Percentiles rank a stretch among this genome's conserved stretches.
Conservation (phyloP, 2,888 invertebrate species). For the Podotricha telesiphe region DNA sequence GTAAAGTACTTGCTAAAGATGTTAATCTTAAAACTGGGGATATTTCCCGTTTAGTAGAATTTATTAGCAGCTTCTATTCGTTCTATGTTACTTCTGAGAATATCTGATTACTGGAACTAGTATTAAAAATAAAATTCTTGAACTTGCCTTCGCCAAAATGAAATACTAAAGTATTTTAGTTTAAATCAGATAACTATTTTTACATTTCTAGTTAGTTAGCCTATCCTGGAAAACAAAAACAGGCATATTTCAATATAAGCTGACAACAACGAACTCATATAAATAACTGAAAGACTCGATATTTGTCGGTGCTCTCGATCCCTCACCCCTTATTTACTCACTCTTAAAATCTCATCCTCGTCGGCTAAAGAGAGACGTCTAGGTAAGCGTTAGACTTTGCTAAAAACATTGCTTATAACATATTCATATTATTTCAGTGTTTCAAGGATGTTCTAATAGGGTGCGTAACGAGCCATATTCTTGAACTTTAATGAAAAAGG, state of each 20-base stretch:
- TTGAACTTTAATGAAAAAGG: constrained; percentile 22
- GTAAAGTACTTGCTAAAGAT: constrained; percentile 25
- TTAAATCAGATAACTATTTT: too few species aligned
- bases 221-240: too few species aligned
- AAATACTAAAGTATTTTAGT: too few species aligned
- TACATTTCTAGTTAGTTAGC: too few species aligned
- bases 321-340: constrained; percentile 32
- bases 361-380: constrained; percentile 25
- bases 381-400: constrained; percentile 26
- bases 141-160: too few species aligned
- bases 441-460: constrained; percentile 22
- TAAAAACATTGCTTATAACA: constrained; percentile 29
- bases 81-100: constrained; percentile 6
- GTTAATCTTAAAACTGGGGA: constrained; percentile 36
- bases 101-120: not conserved
- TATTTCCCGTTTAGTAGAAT: constrained; percentile 15
- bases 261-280: constrained; percentile 53
- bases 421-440: constrained; percentile 28
- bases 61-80: constrained; percentile 2
- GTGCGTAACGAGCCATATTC: constrained; percentile 36
- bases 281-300: constrained; percentile 52
- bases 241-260: constrained; percentile 48
- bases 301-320: constrained; percentile 60
- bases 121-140: not conserved
- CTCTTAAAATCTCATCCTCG: constrained; percentile 32